Conservation (phyloP, 2,797 vertebrate genomes). For the Cossypha caffra region DNA sequence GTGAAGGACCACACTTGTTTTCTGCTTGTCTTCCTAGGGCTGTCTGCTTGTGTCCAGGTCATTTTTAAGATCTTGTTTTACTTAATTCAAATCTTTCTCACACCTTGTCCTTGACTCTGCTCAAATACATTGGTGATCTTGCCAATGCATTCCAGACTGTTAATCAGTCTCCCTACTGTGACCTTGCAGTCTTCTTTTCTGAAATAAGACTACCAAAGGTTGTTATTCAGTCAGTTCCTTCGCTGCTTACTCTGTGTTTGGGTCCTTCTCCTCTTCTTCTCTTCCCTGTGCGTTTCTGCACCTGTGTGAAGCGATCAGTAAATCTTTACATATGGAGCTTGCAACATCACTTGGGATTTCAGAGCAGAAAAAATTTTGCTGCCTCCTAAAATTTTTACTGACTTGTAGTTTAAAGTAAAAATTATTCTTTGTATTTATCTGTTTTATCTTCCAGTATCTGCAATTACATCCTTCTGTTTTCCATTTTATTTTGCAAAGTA, state of each 20-base stretch:
- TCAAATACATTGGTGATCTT: neutral
- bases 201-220: neutral
- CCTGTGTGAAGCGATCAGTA: neutral
- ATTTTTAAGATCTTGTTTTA: neutral
- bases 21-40: neutral
- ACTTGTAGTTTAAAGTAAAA: neutral
- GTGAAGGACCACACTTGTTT: neutral
- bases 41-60: neutral
- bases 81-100: neutral
- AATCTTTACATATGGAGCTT: neutral
- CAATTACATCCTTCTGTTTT: neutral
- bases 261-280: neutral
- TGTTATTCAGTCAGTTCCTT: neutral
- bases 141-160: neutral
- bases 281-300: neutral
- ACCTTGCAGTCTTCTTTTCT: neutral
- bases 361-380: neutral
- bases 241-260: neutral
- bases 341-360: neutral
- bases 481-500: neutral
- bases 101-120: neutral
- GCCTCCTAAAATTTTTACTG: neutral
- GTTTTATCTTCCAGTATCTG: neutral
- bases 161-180: neutral
- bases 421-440: neutral